phyloP scores from a whole-genome alignment of 53 echinoderm and acorn worm genomes.

The Antedon mediterranea region DNA sequence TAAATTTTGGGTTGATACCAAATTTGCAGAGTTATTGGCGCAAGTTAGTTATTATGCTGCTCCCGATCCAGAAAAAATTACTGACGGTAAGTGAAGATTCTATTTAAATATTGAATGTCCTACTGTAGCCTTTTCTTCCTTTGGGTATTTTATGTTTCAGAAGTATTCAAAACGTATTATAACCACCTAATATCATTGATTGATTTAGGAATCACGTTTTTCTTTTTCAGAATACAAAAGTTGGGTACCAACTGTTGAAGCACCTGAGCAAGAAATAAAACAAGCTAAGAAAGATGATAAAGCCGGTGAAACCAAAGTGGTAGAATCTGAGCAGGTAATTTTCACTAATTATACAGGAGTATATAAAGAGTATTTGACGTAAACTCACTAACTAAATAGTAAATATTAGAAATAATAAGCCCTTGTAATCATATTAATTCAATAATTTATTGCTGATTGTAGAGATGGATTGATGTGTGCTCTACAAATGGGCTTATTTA shows the following conservation, averaged over 20 bases:
- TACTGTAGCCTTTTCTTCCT: not conserved
- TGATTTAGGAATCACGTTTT: too few relatives aligned
- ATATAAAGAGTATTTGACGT: too few relatives aligned
- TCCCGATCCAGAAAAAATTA: constrained; percentile 57
- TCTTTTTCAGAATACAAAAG: constrained; percentile 54
- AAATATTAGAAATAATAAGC: too few relatives aligned
- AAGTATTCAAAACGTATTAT: not conserved
- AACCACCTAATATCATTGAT: not conserved
- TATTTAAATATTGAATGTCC: too few relatives aligned
- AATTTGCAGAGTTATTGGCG: constrained; percentile 70
- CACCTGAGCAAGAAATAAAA: constrained; percentile 28
- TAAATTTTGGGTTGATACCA: constrained; percentile 86
- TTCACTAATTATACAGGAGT: too few relatives aligned
- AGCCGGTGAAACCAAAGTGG: too few relatives aligned
- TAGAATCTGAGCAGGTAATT: too few relatives aligned
- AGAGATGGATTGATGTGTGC: too few relatives aligned
- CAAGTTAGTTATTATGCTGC: constrained; percentile 69
- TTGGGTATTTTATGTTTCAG: not conserved
- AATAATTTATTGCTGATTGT: too few relatives aligned
- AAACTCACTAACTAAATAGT: too few relatives aligned
- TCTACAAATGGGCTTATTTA: too few relatives aligned
- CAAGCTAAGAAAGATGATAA: constrained; percentile 10
- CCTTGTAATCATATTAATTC: too few relatives aligned
- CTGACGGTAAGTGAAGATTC: constrained; percentile 44
- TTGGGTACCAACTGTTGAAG: constrained; percentile 70